Evolutionary conservation across 2,113 vertebrate genomes (phyloP), one percentile per base, ranked within the genome.

Genomic region (Saccopteryx leptura): DNA sequence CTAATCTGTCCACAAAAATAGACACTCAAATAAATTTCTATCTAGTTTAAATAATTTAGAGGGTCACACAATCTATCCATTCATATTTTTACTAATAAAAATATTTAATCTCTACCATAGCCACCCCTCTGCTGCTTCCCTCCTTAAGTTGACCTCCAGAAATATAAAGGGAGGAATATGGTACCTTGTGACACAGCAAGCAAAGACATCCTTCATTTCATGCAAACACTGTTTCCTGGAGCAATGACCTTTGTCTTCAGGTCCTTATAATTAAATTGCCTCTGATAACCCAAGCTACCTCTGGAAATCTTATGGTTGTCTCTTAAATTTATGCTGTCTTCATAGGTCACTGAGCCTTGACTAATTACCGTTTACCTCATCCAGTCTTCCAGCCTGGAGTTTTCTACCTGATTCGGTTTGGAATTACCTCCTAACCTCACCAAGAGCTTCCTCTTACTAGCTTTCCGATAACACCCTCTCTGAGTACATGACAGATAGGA

Each of bases 61-160:
- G 79, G 66, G 24, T 26, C 15, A 54, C 5, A 2, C 9, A 56
- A 61, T 48, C 15, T 89, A 39, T 88, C 48, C 24, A n/a, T 58
- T 66, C 58, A 80, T 14, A 69, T 28, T 92, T 74, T 83, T 48
- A 48, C 61, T 88, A 72, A 48, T 52, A 83, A 78, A 94, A 71
- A 63, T 65, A 88, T 63, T 65, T 78, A 24, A 54, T 61, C 14
- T 60, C 23, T 28, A 63, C 65, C 19, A 50, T 23, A 76, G 68
- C 12, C 17, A 56, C 48, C 15, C 24, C 15, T 63, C 4, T 0
- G 12, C 46, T 21, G 0, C 65, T 61, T 82, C 12, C 50, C 48
- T 60, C 31, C 74, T 17, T 88, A 66, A 86, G 60, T 4, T 68
- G 61, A 63, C 33, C 68, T 46, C 7, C 28, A 85, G 18, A 3